Evolutionary conservation across 2,888 invertebrate species (phyloP).

Genomic region (Leucozona laternaria): DNA sequence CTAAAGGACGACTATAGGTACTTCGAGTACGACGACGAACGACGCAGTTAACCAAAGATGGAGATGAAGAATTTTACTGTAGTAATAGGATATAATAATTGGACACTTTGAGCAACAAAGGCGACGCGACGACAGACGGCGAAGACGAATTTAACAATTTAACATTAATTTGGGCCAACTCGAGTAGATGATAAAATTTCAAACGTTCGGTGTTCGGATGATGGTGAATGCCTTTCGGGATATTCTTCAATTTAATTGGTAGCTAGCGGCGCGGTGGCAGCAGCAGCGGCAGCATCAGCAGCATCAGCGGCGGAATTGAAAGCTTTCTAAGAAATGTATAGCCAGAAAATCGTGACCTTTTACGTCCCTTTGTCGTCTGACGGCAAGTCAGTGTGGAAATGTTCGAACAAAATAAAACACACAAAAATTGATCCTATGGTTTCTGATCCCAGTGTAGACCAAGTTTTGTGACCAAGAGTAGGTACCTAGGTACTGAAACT

Average conservation of each 20-base stretch:
- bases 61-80: constrained; percentile 6
- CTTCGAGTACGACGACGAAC: not conserved
- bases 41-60: constrained; percentile 20
- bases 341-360: constrained; percentile 32
- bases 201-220: constrained; percentile 6
- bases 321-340: constrained; percentile 26
- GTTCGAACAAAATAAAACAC: not conserved
- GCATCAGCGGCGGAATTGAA: constrained; percentile 27
- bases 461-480: not conserved
- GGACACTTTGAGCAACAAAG: constrained; percentile 42
- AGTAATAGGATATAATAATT: constrained; percentile 58
- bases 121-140: not conserved
- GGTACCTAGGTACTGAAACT: not conserved
- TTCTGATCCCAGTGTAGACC: not conserved
- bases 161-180: constrained; percentile 49
- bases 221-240: constrained; percentile 22
- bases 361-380: not conserved
- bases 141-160: constrained; percentile 44
- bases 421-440: constrained; percentile 4
- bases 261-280: not conserved
- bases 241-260: constrained; percentile 17
- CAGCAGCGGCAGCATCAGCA: too few species aligned
- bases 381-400: not conserved
- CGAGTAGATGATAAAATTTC: constrained; percentile 45
- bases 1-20: constrained; percentile 26